Evolutionary conservation across 1,140 invertebrate species (phyloP), one percentile per base, ranked within the genome.

Genomic region (Semibalanus balanoides): DNA sequence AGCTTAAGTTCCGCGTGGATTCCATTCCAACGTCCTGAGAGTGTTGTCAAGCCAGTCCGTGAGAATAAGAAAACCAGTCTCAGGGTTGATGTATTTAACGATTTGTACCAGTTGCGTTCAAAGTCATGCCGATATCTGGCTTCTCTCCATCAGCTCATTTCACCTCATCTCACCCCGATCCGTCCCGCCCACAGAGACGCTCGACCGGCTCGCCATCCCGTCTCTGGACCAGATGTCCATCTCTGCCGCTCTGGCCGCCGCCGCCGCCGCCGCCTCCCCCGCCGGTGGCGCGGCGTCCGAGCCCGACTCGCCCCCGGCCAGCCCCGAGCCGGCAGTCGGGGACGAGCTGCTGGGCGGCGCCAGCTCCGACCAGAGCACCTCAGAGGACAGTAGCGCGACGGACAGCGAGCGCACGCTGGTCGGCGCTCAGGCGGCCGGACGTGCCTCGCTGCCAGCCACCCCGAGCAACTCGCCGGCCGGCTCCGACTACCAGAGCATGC

Each of bases 341-440:
- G 51, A 64, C 51, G 51, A 64, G 14, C 51, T 64, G 51, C 51
- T 64, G 51, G 51, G 51, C 51, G 51, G 51, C 51, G 79, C 79
- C 30, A 79, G 81, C 74, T 81, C 84, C 76, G 87, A 88, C 80
- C 89, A 90, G 79, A 92, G 90, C 82, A 90, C 90, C 79, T 91
- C 89, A 81, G 91, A 92, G 81, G 91, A 92, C 81, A 91, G 90
- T 80, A 91, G 90, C 81, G 84, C 92, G 28, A 92, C 90, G 77
- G 90, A 92, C 80, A 90, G 90, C 78, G 91, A 92, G 76, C 82
- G 85, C 82, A 30, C 29, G 3, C 30, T 70, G 30, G 27, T 51
- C 31, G 51, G 40, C 28, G 29, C 69, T 3, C n/a, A 71, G 71
- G 22, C 19, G 17, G 51, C 35, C 22, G 73, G 30, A n/a, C 30